Percentiles rank a stretch among this genome's conserved stretches.
Conservation (phyloP, 1,140 invertebrate genomes). For the Sycobia sp. region DNA sequence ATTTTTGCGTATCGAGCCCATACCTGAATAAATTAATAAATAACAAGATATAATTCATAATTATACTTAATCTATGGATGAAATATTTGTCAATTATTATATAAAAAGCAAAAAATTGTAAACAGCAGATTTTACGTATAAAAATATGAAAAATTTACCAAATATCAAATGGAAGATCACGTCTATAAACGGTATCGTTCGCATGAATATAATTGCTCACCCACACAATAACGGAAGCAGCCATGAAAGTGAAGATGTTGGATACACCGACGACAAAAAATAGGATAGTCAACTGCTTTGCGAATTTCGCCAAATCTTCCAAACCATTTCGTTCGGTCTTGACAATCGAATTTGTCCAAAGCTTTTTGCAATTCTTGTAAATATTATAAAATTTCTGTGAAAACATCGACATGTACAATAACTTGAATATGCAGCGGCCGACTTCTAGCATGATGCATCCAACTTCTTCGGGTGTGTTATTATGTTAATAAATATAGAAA, state of each 20-base stretch:
- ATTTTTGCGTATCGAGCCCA: slow-evolving; percentile 18
- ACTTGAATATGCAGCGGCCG: slow-evolving; percentile 34
- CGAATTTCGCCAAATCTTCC: slow-evolving; percentile 11
- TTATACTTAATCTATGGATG: no score
- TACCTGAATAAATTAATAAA: not conserved
- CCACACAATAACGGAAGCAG: not conserved
- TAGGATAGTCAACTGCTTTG: not conserved
- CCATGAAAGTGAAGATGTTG: not conserved
- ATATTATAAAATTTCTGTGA: slow-evolving; percentile 1
- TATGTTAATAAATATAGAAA: no score
- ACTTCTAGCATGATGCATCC: slow-evolving; percentile 34
- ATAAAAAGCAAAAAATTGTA: no score
- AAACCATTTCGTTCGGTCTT: slow-evolving; percentile 9
- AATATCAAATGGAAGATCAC: not conserved
- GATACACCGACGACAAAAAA: not conserved
- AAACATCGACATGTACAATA: slow-evolving; percentile 25
- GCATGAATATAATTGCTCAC: not conserved
- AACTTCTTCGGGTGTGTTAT: slow-evolving; percentile 5
- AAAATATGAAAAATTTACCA: not conserved
- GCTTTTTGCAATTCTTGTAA: slow-evolving; percentile 17
- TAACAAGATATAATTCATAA: no score
- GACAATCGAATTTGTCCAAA: slow-evolving; percentile 25
- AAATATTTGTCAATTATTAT: no score
- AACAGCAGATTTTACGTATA: not conserved
- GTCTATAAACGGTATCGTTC: not conserved